Conservation (phyloP, 92 coral and sea anemone species). For the Porites divaricata region DNA sequence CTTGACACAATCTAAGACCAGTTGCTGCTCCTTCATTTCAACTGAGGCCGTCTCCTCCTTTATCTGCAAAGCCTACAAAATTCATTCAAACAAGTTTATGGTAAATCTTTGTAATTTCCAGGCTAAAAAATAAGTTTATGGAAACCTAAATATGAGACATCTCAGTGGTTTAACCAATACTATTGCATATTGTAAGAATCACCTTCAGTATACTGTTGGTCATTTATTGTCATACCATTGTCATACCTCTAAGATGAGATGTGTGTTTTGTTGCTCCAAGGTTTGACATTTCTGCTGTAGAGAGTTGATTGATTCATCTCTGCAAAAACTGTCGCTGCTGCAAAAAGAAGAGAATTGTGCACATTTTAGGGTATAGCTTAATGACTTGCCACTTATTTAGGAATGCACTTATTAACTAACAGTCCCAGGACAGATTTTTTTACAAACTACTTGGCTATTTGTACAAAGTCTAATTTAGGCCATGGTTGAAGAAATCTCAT, state of each 20-base stretch:
- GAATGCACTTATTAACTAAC: too few species aligned
- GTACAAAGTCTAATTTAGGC: too few species aligned
- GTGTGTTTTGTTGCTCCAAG: slow-evolving; percentile 88
- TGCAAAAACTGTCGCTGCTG: slow-evolving; percentile 76
- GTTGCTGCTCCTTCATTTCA: slow-evolving; percentile 91
- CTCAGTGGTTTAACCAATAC: not conserved
- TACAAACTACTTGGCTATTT: too few species aligned
- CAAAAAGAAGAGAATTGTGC: not conserved
- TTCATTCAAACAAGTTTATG: not conserved
- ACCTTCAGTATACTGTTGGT: too few species aligned
- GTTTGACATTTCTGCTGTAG: slow-evolving; percentile 83
- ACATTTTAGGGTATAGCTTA: too few species aligned
- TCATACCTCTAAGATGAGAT: slow-evolving; percentile 91
- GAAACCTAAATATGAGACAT: too few species aligned
- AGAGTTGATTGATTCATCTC: slow-evolving; percentile 85
- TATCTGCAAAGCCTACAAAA: slow-evolving; percentile 79
- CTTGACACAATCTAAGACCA: slow-evolving; percentile 91
- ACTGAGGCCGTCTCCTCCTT: slow-evolving; percentile 86
- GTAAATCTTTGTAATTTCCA: too few species aligned
- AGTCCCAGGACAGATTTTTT: too few species aligned
- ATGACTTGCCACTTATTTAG: too few species aligned
- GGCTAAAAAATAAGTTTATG: too few species aligned
- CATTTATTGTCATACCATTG: slow-evolving; percentile 49
- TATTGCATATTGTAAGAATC: not conserved
- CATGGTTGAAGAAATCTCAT: too few species aligned